A percentile compares a stretch with the other conserved stretches of the same genome.
Evolutionary conservation across 1,140 invertebrate species (phyloP).

Genomic region (Meloidogyne exigua): DNA sequence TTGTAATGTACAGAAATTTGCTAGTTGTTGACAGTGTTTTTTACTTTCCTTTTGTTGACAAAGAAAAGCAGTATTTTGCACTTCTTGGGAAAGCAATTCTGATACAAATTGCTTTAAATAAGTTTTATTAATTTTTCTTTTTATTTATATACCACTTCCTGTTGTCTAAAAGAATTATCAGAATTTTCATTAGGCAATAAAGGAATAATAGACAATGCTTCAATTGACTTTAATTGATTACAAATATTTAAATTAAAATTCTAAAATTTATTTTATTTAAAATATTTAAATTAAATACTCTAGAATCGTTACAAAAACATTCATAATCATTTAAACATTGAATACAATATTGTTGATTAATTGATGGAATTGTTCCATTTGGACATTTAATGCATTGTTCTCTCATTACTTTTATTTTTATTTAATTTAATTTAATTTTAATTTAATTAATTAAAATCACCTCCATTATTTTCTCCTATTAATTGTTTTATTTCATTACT

Average conservation of each 20-base stretch:
- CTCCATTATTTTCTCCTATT: not conserved
- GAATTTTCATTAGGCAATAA: not conserved
- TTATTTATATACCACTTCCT: not conserved
- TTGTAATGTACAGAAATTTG: constrained; percentile 52
- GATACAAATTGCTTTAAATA: constrained; percentile 24
- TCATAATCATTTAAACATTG: constrained; percentile 29
- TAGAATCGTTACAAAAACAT: constrained; percentile 38
- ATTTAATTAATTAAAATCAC: not conserved
- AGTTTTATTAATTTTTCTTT: not conserved
- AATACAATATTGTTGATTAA: constrained; percentile 16
- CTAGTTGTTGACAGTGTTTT: constrained; percentile 45
- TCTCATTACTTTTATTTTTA: not conserved
- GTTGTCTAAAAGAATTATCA: not conserved
- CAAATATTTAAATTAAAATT: not conserved
- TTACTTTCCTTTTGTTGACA: constrained; percentile 26
- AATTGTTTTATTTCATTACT: constrained; percentile 7
- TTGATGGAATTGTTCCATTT: constrained; percentile 13
- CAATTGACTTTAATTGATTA: constrained; percentile 1
- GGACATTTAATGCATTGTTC: constrained; percentile 34
- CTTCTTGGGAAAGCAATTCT: constrained; percentile 27
- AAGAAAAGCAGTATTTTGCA: constrained; percentile 27
- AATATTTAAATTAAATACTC: constrained; percentile 7
- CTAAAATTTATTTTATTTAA: constrained; percentile 29
- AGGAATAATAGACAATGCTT: constrained; percentile 6
- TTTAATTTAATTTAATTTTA: not conserved